Conservation (phyloP, 2,113 vertebrate species). For the Gambusia holbrooki region DNA sequence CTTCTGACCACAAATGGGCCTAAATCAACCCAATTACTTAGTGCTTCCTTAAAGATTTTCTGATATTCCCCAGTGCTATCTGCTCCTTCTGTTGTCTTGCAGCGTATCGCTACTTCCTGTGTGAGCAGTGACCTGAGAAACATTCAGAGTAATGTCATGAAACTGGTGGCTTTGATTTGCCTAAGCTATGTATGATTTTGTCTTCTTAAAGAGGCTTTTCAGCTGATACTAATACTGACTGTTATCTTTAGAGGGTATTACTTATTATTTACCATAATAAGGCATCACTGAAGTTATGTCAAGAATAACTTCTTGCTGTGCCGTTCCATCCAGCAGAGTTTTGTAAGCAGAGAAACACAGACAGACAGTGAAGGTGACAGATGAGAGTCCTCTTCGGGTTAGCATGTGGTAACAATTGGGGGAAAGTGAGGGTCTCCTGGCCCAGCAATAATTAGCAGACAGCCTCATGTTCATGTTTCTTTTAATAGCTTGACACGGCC, state of each 20-base stretch:
- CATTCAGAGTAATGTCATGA: neutral
- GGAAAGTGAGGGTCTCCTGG: constrained; percentile 78
- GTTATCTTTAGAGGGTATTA: neutral
- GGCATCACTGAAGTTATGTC: neutral
- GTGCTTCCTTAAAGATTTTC: constrained; percentile 72
- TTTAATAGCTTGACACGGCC: constrained; percentile 87
- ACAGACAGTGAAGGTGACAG: constrained; percentile 74
- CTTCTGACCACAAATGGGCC: constrained; percentile 72
- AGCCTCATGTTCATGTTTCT: constrained; percentile 85
- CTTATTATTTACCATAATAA: neutral
- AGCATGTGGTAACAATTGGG: constrained; percentile 82
- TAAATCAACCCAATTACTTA: constrained; percentile 81
- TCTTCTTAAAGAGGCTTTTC: neutral
- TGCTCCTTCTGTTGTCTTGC: constrained; percentile 45
- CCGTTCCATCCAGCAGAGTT: constrained; percentile 32
- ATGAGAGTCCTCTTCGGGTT: constrained; percentile 67
- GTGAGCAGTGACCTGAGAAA: constrained; percentile 1
- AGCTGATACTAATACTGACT: neutral
- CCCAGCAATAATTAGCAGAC: constrained; percentile 85
- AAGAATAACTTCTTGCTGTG: constrained; percentile 3
- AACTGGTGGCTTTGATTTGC: neutral
- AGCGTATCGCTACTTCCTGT: constrained; percentile 12
- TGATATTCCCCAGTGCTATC: constrained; percentile 66
- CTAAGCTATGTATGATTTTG: too few relatives aligned
- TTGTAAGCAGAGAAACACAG: constrained; percentile 28